A percentile compares a stretch with the other conserved stretches of the same genome.
phyloP scores from a whole-genome alignment of 1,140 invertebrate species.

The Dendroctonus ponderosae region DNA sequence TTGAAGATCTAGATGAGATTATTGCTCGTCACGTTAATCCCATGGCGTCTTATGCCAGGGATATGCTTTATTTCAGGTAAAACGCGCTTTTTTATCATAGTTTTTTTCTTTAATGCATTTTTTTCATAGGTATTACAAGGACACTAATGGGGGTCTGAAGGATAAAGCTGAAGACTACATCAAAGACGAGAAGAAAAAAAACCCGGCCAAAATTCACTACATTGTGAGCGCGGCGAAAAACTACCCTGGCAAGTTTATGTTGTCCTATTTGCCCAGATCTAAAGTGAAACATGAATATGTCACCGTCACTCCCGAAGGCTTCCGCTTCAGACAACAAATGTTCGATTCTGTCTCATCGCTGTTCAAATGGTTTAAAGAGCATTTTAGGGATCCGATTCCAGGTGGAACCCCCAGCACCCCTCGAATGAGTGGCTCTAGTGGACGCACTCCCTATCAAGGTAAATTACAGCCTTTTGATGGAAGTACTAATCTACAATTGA shows the following conservation, averaged over 20 bases:
- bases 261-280: constrained; percentile 88
- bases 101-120: neutral
- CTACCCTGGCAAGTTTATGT: constrained; percentile 91
- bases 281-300: constrained; percentile 89
- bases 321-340: constrained; percentile 83
- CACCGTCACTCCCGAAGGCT: constrained; percentile 88
- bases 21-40: constrained; percentile 94
- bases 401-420: constrained; percentile 72
- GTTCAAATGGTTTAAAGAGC: constrained; percentile 97
- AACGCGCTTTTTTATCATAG: too few species aligned
- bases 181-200: constrained; percentile 81
- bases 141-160: constrained; percentile 67
- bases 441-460: constrained; percentile 64
- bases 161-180: constrained; percentile 87
- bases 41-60: constrained; percentile 89
- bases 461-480: neutral
- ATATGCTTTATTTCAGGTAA: constrained; percentile 75
- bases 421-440: constrained; percentile 53
- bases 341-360: constrained; percentile 83
- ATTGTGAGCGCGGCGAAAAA: constrained; percentile 83
- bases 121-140: constrained; percentile 77
- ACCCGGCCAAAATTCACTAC: constrained; percentile 87
- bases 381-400: constrained; percentile 89
- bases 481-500: neutral
- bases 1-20: constrained; percentile 99